Percentiles rank a stretch among this genome's conserved stretches.
Conservation (phyloP, 2,888 invertebrate genomes). For the Mesodorylaimus sp. region DNA sequence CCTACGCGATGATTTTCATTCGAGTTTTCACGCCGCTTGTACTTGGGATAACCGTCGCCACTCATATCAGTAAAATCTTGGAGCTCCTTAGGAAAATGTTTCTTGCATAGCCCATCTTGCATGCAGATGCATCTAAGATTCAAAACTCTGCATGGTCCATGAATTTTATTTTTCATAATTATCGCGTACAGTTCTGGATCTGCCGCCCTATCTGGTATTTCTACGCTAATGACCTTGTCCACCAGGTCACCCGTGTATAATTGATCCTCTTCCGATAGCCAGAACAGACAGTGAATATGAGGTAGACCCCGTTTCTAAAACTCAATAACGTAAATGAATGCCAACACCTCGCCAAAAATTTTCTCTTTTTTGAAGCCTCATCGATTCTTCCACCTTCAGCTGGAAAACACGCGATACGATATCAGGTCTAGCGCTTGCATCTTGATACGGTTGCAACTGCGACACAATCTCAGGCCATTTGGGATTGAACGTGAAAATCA, state of each 20-base stretch:
- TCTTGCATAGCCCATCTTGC: conserved; percentile 4
- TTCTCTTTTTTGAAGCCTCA: conserved; percentile 15
- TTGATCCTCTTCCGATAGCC: conserved; percentile 11
- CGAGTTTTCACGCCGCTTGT: not conserved
- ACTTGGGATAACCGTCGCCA: not conserved
- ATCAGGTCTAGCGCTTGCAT: conserved; percentile 24
- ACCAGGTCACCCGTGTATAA: conserved; percentile 16
- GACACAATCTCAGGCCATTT: conserved; percentile 22
- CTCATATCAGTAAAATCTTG: not conserved
- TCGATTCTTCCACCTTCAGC: conserved; percentile 18
- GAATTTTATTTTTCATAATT: no score
- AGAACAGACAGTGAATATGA: conserved; percentile 21
- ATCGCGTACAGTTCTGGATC: conserved; percentile 23
- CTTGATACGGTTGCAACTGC: conserved; percentile 15
- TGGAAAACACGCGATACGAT: conserved; percentile 19
- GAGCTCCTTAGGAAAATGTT: conserved; percentile 8
- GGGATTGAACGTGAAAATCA: conserved; percentile 28
- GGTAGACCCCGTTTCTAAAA: conserved; percentile 27
- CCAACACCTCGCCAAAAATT: conserved; percentile 16
- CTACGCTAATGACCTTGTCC: conserved; percentile 27
- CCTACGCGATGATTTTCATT: no score
- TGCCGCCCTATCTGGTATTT: conserved; percentile 24
- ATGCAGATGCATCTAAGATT: conserved; percentile 1
- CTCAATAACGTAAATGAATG: conserved; percentile 19
- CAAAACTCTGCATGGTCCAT: no score